Base-by-base conservation (phyloP, 2,113 vertebrate genomes). In the Elephas maximus region DNA sequence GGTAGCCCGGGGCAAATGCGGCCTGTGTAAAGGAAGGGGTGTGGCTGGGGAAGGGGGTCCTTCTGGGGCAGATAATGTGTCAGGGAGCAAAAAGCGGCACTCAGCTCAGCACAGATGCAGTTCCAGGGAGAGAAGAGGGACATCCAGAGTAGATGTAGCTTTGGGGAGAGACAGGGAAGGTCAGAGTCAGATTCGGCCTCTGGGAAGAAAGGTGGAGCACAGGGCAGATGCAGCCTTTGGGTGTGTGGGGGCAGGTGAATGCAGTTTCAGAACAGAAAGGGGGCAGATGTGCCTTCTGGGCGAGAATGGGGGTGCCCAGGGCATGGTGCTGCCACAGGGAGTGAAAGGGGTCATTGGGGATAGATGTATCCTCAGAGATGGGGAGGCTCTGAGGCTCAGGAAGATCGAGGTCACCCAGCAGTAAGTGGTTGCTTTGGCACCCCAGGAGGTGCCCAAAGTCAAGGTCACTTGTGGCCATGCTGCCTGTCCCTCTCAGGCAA, bases 311-410 rank as follows among this genome's bases (percentile, higher is more conserved):
- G 73, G 9, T 5, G 17, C 63, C 28, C 10, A 1, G 33, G 71
- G 44, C 18, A 3, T 5, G 63, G 8, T 48, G 62, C 26, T 8
- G 69, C 26, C 23, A 33, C n/a, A 0, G 15, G 69, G 9, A 6
- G 23, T 26, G 2, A 10, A 2, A 20, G 45, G 53, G 8, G 69
- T 10, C 0, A 62, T 2, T 1, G 44, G 45, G 11, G 48, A 3
- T 44, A 7, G 76, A 9, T 1, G 44, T 10, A 45, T 28, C n/a
- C 33, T 41, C 15, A 62, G 53, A 45, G 53, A 62, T 44, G 53
- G 21, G 48, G 67, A 9, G 82, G 14, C n/a, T 6, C 44, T 6
- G 45, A 7, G 73, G 17, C 17, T 20, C 26, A 0, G 45, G 37
- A 23, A n/a, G 41, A 12, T 30, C 18, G 37, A 62, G 69, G 95